Evolutionary conservation across 1,140 invertebrate species (phyloP).

Genomic region (Philaenus spumarius): DNA sequence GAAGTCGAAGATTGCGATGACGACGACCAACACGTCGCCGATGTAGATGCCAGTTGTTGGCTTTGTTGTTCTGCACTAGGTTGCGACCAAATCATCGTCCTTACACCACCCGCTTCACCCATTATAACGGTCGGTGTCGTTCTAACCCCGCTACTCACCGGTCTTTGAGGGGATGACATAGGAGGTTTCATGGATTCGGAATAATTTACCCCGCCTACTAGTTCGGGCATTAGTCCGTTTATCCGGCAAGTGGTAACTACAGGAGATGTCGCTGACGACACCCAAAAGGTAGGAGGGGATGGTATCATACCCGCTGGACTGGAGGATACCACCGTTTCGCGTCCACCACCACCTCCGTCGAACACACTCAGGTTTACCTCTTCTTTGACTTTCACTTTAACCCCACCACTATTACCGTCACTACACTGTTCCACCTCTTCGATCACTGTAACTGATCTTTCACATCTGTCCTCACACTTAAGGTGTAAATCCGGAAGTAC

Average conservation of each 20-base stretch:
- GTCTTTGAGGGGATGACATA: slow-evolving; percentile 48
- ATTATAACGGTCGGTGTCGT: slow-evolving; percentile 77
- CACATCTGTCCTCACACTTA: slow-evolving; percentile 29
- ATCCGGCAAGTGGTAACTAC: slow-evolving; percentile 49
- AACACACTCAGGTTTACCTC: slow-evolving; percentile 47
- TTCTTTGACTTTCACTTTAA: slow-evolving; percentile 42
- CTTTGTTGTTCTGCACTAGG: slow-evolving; percentile 46
- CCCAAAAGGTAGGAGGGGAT: slow-evolving; percentile 22
- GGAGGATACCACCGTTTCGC: neutral
- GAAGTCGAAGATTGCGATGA: slow-evolving; percentile 24
- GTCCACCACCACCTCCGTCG: slow-evolving; percentile 41
- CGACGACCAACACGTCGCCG: slow-evolving; percentile 21
- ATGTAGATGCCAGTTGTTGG: slow-evolving; percentile 25
- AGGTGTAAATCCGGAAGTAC: slow-evolving; percentile 42
- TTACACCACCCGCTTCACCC: slow-evolving; percentile 82
- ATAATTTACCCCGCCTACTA: slow-evolving; percentile 25
- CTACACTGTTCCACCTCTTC: neutral
- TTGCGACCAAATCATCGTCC: slow-evolving; percentile 86
- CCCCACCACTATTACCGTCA: slow-evolving; percentile 10
- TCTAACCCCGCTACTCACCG: slow-evolving; percentile 30
- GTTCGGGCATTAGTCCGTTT: slow-evolving; percentile 17
- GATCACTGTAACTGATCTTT: slow-evolving; percentile 24
- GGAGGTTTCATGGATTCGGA: slow-evolving; percentile 50
- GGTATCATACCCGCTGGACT: neutral
- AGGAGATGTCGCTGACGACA: slow-evolving; percentile 13